These are phyloP conservation scores for Cantharis lateralis DNA, from an alignment of 2,888 invertebrate genomes.

Conservation along the genomic window DNA sequence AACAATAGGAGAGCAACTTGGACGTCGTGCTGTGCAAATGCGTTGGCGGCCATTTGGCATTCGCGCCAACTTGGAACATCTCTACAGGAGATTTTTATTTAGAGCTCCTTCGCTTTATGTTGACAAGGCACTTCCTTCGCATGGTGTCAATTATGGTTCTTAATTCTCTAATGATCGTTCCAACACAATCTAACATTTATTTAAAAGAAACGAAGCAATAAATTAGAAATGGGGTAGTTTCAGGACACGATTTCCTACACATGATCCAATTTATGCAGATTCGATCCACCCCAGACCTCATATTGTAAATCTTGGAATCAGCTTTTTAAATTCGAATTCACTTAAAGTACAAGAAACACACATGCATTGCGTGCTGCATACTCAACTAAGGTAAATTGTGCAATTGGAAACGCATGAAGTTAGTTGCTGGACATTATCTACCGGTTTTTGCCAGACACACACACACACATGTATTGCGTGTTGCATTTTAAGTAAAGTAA, in stretches of 20 bases:
- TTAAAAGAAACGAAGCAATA: not conserved
- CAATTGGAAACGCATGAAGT: too few species aligned
- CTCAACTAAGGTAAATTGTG: too few species aligned
- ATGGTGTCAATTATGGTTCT: constrained; percentile 26
- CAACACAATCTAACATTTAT: not conserved
- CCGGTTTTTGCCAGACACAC: too few species aligned
- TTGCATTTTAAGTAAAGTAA: too few species aligned
- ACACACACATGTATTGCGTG: too few species aligned
- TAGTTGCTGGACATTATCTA: too few species aligned
- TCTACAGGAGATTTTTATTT: constrained; percentile 31
- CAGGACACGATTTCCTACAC: not conserved
- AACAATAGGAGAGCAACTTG: constrained; percentile 35
- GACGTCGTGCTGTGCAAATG: constrained; percentile 34
- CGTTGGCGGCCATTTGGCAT: constrained; percentile 38
- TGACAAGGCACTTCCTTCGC: constrained; percentile 24
- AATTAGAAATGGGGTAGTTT: not conserved
- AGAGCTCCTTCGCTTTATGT: constrained; percentile 24
- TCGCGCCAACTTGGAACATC: constrained; percentile 30
- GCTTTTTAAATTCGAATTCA: too few species aligned
- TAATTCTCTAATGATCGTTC: constrained; percentile 15
- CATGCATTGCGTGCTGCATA: too few species aligned
- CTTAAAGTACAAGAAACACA: too few species aligned
- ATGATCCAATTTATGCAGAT: not conserved
- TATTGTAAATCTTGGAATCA: too few species aligned
- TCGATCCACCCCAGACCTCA: too few species aligned